These are phyloP conservation scores for Aythya baeri DNA, from an alignment of 2,113 vertebrate genomes.

Conservation along the genomic window DNA sequence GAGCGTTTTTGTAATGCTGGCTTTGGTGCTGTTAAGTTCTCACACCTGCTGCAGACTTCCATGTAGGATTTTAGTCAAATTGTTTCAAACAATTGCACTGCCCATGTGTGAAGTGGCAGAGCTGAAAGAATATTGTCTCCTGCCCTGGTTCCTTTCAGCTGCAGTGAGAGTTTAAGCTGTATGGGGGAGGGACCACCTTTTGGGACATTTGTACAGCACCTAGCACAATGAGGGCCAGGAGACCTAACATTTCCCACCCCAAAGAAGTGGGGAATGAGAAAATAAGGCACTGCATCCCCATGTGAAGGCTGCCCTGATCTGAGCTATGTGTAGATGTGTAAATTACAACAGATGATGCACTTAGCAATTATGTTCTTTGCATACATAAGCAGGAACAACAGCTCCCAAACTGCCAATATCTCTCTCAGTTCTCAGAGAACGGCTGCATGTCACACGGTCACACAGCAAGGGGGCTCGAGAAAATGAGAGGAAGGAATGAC, in stretches of 20 bases:
- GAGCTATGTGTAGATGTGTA: slow-evolving; percentile 66
- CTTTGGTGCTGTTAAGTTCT: background rate
- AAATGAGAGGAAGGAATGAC: slow-evolving; percentile 66
- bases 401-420: slow-evolving; percentile 78
- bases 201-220: background rate
- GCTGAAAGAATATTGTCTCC: background rate
- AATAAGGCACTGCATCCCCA: background rate
- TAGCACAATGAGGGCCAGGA: background rate
- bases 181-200: background rate
- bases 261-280: background rate
- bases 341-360: slow-evolving; percentile 80
- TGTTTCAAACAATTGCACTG: background rate
- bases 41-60: background rate
- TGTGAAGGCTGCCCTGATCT: slow-evolving; percentile 55
- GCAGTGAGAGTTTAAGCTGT: background rate
- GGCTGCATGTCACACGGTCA: slow-evolving; percentile 70
- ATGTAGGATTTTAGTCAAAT: background rate
- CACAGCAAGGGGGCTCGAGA: slow-evolving; percentile 56
- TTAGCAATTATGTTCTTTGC: slow-evolving; percentile 80
- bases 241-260: background rate
- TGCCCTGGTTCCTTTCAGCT: background rate
- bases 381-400: slow-evolving; percentile 80
- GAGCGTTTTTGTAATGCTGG: background rate
- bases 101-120: background rate
- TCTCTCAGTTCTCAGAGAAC: slow-evolving; percentile 67